A percentile compares a stretch with the other conserved stretches of the same genome.
phyloP scores from a whole-genome alignment of 1,140 invertebrate species.

The Magallana ariakensis region DNA sequence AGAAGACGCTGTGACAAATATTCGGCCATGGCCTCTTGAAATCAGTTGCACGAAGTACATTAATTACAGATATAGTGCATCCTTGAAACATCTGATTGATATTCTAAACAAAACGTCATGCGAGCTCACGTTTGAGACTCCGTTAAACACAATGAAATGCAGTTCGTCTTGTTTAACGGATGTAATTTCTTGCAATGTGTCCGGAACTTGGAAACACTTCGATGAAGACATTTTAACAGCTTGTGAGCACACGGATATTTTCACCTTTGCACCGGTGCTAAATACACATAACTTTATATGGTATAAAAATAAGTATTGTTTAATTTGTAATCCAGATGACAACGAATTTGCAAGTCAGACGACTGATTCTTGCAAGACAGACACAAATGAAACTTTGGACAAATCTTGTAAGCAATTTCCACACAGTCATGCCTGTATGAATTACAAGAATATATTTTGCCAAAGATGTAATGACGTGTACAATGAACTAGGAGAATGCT shows the following conservation, averaged over 20 bases:
- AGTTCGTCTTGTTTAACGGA: neutral
- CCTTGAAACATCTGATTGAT: neutral
- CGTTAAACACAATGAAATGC: neutral
- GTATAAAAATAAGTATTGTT: constrained; percentile 12
- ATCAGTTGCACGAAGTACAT: neutral
- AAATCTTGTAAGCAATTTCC: neutral
- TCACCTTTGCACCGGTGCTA: neutral
- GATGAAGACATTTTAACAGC: neutral
- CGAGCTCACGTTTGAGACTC: neutral
- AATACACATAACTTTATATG: neutral
- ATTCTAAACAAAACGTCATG: neutral
- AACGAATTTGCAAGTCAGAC: neutral
- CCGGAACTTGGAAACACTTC: neutral
- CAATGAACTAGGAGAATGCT: no score
- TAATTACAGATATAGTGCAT: neutral
- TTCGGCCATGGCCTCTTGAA: neutral
- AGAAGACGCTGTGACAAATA: neutral
- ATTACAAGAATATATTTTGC: no score
- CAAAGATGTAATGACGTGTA: no score
- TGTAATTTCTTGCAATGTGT: neutral
- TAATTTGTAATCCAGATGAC: neutral
- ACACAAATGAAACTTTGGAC: neutral
- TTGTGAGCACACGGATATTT: neutral
- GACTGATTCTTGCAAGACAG: neutral
- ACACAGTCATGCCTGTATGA: no score